Evolutionary conservation across 2,888 invertebrate species (phyloP), one percentile per base, ranked within the genome.

Genomic region (Heliconius charithonia): DNA sequence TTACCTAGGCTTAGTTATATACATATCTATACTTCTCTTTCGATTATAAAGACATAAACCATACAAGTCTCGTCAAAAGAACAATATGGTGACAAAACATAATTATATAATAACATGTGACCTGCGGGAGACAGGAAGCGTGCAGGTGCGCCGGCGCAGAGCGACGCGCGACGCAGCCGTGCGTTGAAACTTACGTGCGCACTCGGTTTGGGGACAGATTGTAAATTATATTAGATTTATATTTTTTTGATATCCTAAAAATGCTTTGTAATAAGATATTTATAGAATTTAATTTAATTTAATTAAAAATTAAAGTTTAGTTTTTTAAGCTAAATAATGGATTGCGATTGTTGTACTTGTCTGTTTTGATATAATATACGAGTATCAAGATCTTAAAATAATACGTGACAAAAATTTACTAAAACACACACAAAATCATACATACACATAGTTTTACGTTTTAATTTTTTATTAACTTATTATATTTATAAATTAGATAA

Each of bases 141-240:
- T 84, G 77, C 82, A 93, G 93, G 93, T 92, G 93, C 88, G 91
- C 86, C 87, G 80, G 87, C 88, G 88, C 89, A 88, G 70, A 79
- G 82, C 80, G 85, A 10, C 37, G 89, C 87, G 82, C 80, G 85
- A 85, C 87, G 89, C 87, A 86, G 77, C 90, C 86, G 86, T 85
- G 90, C 92, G 91, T 90, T 87, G 84, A 82, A 80, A 83, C 83
- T 85, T 85, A 87, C 89, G 87, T 87, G 85, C 84, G 29, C 32
- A 84, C 76, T 83, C 81, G 81, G 66, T 80, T 80, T 80, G 78
- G 79, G 77, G 80, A 71, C 77, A 66, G 37, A 25, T 71, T 63
- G 19, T 37, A 25, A 74, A 74, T 69, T 69, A 69, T 45, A 45
- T 69, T 69, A 37, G 6, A 22, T n/a, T 67, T 32, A 10, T n/a